Base-by-base conservation (phyloP, 2,888 invertebrate species). In the Scaptomyza tumidula region DNA sequence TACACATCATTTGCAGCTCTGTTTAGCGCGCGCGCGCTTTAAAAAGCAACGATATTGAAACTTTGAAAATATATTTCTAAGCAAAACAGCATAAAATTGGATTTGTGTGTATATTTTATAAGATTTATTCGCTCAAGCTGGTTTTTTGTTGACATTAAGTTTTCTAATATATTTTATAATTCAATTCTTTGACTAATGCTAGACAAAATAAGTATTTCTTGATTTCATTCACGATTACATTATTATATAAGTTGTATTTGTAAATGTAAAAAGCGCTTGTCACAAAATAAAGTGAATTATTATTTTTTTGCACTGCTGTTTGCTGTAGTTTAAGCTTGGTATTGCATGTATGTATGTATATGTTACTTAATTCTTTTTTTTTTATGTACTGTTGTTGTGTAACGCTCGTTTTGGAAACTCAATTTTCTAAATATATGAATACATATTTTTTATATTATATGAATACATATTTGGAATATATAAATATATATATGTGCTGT, bases 111-210 rank as follows among this genome's bases (percentile, higher is more conserved):
- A 79, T 74, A 56, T 72, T 83, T 80, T 80, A 88, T 59, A 64
- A 64, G 64, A 41, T 75, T 88, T 85, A 80, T 88, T 83, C 59
- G 80, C 79, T 75, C 68, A 80, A 78, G 72, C 83, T 71, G 80
- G 53, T 73, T 86, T 64, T 78, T 73, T 76, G 68, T 87, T 86
- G 74, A 88, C 89, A 88, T 78, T 80, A 58, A 68, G 67, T 74
- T 71, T 69, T 75, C 55, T 74, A 83, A 76, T 81, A 89, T 75
- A 81, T 61, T 71, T 78, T 55, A 61, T 74, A 62, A 63, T 56
- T 53, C 65, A 74, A 82, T 88, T 83, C 52, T 77, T 87, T 76
- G 81, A 80, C 88, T 80, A 83, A 90, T 81, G 83, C 88, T 88
- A 87, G 74, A 71, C 78, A 90, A 79, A 88, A 71, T 79, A 76